These are phyloP conservation scores for Cervus canadensis DNA, from an alignment of 2,113 vertebrate species.

Conservation along the genomic window DNA sequence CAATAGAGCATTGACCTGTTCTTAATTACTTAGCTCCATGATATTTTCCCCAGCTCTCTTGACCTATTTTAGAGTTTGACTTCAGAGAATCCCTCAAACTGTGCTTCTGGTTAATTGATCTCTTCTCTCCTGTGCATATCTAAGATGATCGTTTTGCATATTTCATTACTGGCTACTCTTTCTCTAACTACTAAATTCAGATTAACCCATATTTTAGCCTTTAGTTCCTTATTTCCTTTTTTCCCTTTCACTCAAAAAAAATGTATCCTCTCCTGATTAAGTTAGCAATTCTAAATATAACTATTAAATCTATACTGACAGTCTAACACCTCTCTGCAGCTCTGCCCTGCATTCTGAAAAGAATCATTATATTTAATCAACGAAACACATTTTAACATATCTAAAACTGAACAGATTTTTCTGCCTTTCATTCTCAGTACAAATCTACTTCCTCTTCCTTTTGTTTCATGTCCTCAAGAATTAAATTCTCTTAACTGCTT, in stretches of 20 bases:
- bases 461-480: not conserved
- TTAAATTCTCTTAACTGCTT: not conserved
- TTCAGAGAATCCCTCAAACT: not conserved
- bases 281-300: constrained; percentile 21
- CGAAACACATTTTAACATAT: not conserved
- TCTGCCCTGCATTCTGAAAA: not conserved
- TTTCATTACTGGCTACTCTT: not conserved
- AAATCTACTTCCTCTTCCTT: not conserved
- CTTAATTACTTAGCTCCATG: not conserved
- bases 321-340: not conserved
- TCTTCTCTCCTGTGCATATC: not conserved
- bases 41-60: not conserved
- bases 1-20: not conserved
- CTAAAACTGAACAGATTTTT: not conserved
- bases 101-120: not conserved
- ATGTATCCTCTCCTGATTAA: not conserved
- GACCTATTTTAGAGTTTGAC: not conserved
- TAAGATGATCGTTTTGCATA: not conserved
- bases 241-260: constrained; percentile 6
- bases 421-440: not conserved
- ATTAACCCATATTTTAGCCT: not conserved
- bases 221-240: not conserved
- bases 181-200: not conserved
- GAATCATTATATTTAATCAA: constrained; percentile 19
- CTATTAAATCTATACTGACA: not conserved